phyloP scores from a whole-genome alignment of 2,113 vertebrate genomes.

The Columba janthina region DNA sequence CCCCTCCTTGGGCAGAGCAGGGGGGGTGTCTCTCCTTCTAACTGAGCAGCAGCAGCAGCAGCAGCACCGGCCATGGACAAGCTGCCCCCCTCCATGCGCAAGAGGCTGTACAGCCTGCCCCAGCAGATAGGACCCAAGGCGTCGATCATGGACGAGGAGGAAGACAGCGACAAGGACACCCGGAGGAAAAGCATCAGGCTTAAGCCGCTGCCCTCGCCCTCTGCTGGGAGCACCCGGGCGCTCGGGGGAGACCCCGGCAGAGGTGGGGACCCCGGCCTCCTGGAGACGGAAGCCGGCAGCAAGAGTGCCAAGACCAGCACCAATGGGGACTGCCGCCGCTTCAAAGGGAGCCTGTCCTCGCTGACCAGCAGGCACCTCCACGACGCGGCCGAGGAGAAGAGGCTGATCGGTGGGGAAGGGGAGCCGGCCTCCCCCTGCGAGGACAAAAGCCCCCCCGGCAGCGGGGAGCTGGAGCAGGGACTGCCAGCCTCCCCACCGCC shows the following conservation, averaged over 20 bases:
- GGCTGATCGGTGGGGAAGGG: conserved; percentile 90
- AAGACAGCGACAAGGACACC: conserved; percentile 87
- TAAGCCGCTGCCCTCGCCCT: conserved; percentile 88
- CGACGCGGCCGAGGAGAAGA: conserved; percentile 89
- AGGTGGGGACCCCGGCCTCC: conserved; percentile 18
- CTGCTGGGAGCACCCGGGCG: conserved; percentile 75
- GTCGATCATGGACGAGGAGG: conserved; percentile 91
- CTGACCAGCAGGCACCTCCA: conserved; percentile 91
- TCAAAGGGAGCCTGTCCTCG: conserved; percentile 94
- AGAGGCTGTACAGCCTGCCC: conserved; percentile 98
- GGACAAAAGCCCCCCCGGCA: conserved; percentile 78
- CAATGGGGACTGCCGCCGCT: conserved; percentile 96
- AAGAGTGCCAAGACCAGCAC: conserved; percentile 86
- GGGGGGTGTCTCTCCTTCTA: not conserved
- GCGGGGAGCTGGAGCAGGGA: conserved; percentile 69
- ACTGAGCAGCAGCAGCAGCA: not conserved
- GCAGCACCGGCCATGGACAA: conserved; percentile 84
- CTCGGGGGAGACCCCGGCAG: conserved; percentile 59
- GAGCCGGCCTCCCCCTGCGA: conserved; percentile 84
- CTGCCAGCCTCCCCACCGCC: conserved; percentile 61
- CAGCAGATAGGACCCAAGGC: conserved; percentile 93
- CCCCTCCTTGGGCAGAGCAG: not conserved
- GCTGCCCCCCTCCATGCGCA: conserved; percentile 96
- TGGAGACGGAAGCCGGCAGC: conserved; percentile 78
- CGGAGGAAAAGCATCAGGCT: conserved; percentile 92